Base-by-base conservation (phyloP, 2,113 vertebrate species). In the Butorides virescens region DNA sequence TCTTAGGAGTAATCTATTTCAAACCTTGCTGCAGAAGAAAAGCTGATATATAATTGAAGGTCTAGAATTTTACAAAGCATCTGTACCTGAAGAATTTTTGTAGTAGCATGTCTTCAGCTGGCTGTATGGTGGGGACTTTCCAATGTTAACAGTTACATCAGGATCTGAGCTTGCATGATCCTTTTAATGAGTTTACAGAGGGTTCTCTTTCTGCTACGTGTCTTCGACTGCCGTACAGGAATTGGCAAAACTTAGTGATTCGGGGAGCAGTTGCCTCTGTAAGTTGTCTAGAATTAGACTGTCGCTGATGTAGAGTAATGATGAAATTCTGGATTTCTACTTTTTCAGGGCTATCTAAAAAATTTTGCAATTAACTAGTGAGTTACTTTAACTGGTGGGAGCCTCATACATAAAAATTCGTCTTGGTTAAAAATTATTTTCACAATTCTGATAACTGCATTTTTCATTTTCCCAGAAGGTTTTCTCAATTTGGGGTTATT, bases 191-290 rank as follows among this genome's bases (percentile, higher is more conserved):
- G 5, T n/a, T 86, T 70, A 39, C 18, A 74, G 55, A n/a, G 50
- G 11, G 10, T 78, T 75, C 11, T 65, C 61, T 52, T 55, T 55
- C 36, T 80, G 2, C 0, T 0, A 0, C 21, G 10, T 12, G 2
- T 67, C 44, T 55, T 66, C 47, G 23, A 86, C 21, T 70, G 30
- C 55, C 18, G 5, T 34, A 27, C 25, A 79, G 42, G 11, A 88
- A 32, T 61, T 49, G 50, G 18, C 74, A 62, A 34, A 52, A 23
- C 25, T 10, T 26, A 53, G 5, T 67, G 21, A 37, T 86, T 52
- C 5, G 4, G 22, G 81, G n/a, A 42, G 36, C 22, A 42, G 13
- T 39, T 70, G 37, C 34, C 15, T 90, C n/a, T 72, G 3, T 63
- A 56, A 58, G 15, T 86, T 65, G 20, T 53, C 56, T 72, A 52